Base-by-base conservation (phyloP, 2,113 vertebrate species). In the Clarias macrocephalus region DNA sequence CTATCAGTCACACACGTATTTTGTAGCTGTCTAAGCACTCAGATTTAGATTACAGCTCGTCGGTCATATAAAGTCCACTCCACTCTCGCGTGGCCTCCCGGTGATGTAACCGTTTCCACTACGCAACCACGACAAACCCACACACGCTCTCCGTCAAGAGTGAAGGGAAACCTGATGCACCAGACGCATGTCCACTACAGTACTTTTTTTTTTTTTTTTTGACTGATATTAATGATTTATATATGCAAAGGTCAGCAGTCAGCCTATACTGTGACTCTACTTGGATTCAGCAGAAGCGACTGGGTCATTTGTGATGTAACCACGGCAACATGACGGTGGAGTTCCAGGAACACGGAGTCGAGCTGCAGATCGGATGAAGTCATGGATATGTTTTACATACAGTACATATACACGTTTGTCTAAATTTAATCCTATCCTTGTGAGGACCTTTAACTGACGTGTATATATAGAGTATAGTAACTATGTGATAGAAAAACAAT, bases 31-130 rank as follows among this genome's bases (percentile, higher is more conserved):
- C 21, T 56, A 72, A 72, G 54, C 59, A 30, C 80, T 75, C 16
- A 52, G 84, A 65, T 86, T 68, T 87, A 68, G 37, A 82, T 82
- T 82, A 87, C 37, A 73, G 76, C 18, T 80, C 18, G n/a, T 83
- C 16, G 12, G 80, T 52, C 75, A n/a, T 42, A 37, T 48, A 82
- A 87, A 83, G 52, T 83, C 86, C 57, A 76, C 25, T 83, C 70
- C 57, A 76, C 25, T 25, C 37, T 28, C 23, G 52, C 42, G 30
- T 28, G 33, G 57, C 84, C 59, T 77, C 59, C 11, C 9, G 3
- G 56, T 82, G 86, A 87, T 80, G 48, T 83, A 13, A 56, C 52
- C 5, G 59, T 83, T 87, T 87, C 80, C 86, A 87, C 80, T 87
- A 48, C 70, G 68, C 59, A 65, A 86, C 18, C 65, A 72, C 33